Percentiles rank a stretch among this genome's conserved stretches.
phyloP scores from a whole-genome alignment of 2,888 invertebrate species.

The Villa cingulata region DNA sequence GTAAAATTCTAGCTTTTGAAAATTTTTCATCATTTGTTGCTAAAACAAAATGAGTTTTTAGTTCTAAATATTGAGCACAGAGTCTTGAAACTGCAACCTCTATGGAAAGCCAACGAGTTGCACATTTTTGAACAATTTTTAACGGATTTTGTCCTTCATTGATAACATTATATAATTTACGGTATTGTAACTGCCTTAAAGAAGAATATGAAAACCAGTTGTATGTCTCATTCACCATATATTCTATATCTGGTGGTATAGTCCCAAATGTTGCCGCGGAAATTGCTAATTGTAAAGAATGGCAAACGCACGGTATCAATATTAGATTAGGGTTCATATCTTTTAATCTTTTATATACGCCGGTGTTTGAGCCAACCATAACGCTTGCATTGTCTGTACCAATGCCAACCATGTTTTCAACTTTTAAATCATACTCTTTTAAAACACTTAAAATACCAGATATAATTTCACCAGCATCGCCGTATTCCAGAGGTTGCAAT shows the following conservation, averaged over 20 bases:
- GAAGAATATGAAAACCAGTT: constrained; percentile 1
- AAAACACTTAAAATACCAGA: background rate
- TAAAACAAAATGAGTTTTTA: constrained; percentile 1
- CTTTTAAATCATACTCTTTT: background rate
- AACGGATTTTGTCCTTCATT: background rate
- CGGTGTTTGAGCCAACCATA: background rate
- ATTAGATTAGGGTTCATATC: background rate
- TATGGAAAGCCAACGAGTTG: constrained; percentile 1
- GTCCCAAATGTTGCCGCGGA: background rate
- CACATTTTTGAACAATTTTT: background rate
- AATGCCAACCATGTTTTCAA: background rate
- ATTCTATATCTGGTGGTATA: background rate
- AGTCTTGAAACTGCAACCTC: background rate
- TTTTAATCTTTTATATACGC: background rate
- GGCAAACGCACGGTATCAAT: background rate
- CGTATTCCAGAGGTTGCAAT: background rate
- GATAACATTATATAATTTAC: background rate
- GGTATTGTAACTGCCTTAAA: background rate
- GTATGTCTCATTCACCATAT: background rate
- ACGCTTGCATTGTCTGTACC: constrained; percentile 2
- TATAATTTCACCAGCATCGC: background rate
- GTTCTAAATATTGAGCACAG: background rate
- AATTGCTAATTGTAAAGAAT: constrained; percentile 1
- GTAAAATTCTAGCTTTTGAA: background rate
- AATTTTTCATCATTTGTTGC: background rate